A percentile compares a stretch with the other conserved stretches of the same genome.
Conservation (phyloP, 2,797 vertebrate species). For the Carapus acus region DNA sequence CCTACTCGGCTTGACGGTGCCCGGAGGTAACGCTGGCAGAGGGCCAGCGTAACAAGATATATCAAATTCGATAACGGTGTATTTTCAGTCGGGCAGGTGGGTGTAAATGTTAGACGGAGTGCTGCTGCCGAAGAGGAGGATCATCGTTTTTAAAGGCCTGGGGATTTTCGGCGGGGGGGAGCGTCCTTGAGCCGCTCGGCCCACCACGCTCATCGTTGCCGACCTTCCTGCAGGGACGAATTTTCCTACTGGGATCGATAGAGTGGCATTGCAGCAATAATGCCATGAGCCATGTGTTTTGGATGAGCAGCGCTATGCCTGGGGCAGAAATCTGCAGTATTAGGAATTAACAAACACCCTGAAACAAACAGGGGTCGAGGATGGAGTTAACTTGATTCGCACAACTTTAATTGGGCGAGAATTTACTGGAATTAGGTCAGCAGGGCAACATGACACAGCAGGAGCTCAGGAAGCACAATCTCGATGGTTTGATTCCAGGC, state of each 20-base stretch:
- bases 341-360: too few relatives aligned
- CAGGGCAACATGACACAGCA: too few relatives aligned
- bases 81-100: background rate
- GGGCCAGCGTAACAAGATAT: background rate
- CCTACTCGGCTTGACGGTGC: background rate
- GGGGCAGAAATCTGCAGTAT: too few relatives aligned
- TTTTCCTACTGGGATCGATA: constrained; percentile 38
- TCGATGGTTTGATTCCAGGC: too few relatives aligned
- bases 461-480: too few relatives aligned
- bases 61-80: background rate
- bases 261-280: constrained; percentile 36
- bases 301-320: too few relatives aligned
- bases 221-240: constrained; percentile 31
- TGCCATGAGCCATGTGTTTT: constrained; percentile 31
- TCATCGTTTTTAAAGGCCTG: background rate
- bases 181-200: constrained; percentile 19
- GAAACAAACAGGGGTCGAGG: too few relatives aligned
- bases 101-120: constrained; percentile 2
- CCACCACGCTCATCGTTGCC: constrained; percentile 18
- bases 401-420: background rate
- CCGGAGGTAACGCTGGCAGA: background rate
- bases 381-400: too few relatives aligned
- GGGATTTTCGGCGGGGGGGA: constrained; percentile 2
- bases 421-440: too few relatives aligned
- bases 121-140: constrained; percentile 10